Conservation (phyloP, 92 coral and sea anemone genomes). For the Nematostella vectensis region DNA sequence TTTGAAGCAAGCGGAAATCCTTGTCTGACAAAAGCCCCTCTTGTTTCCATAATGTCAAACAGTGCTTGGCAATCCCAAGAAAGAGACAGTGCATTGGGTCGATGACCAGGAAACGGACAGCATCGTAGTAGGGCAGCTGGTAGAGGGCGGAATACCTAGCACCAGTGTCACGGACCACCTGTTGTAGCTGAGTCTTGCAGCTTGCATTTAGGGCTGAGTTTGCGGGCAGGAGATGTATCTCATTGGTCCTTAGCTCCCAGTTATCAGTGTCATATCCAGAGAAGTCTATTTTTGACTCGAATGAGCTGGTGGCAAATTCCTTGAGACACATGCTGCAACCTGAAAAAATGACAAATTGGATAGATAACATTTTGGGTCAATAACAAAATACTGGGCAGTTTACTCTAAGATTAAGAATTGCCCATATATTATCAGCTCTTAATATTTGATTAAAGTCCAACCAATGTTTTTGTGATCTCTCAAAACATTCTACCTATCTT, state of each 20-base stretch:
- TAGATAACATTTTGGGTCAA: background rate
- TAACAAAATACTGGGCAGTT: too few relatives aligned
- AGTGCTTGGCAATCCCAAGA: constrained; percentile 40
- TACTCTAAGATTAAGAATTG: too few relatives aligned
- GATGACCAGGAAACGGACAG: constrained; percentile 29
- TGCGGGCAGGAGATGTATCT: constrained; percentile 35
- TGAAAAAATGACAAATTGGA: background rate
- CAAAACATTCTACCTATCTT: too few relatives aligned
- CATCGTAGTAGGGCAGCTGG: constrained; percentile 50
- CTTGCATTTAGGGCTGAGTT: constrained; percentile 18
- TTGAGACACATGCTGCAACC: constrained; percentile 53
- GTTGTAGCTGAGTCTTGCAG: background rate
- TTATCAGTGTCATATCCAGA: constrained; percentile 39
- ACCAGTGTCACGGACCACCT: constrained; percentile 20
- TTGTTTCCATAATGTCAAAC: constrained; percentile 29
- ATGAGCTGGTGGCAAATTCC: constrained; percentile 20
- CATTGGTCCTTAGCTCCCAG: constrained; percentile 33
- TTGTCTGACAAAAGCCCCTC: constrained; percentile 17
- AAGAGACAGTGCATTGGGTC: constrained; percentile 46
- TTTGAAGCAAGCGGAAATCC: constrained; percentile 27
- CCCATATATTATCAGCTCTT: too few relatives aligned
- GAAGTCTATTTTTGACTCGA: constrained; percentile 37
- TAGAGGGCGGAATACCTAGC: constrained; percentile 27
- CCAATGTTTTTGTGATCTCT: too few relatives aligned
- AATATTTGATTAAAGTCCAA: too few relatives aligned